Percentiles rank a stretch among this genome's conserved stretches.
Conservation (phyloP, 2,888 invertebrate species). For the Chymomyza fuscimana region DNA sequence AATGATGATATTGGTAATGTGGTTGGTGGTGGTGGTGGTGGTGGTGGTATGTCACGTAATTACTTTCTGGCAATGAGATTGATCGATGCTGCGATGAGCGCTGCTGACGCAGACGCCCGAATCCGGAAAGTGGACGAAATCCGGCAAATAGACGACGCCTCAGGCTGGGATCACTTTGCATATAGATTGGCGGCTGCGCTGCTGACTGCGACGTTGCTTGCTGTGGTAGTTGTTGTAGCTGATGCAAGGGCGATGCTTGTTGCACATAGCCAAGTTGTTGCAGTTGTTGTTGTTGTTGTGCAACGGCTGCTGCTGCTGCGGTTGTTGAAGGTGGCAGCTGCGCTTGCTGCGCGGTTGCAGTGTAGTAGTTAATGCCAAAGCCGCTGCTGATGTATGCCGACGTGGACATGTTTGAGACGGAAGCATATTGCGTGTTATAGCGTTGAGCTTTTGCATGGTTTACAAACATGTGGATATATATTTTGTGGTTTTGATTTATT, state of each 20-base stretch:
- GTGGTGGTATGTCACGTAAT: constrained; percentile 70
- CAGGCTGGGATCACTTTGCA: constrained; percentile 82
- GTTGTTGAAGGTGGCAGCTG: constrained; percentile 16
- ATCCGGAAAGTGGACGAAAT: constrained; percentile 88
- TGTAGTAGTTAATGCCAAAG: constrained; percentile 76
- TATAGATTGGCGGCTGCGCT: constrained; percentile 27
- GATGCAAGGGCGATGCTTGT: constrained; percentile 32
- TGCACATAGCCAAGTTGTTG: constrained; percentile 14
- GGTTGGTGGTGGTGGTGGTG: constrained; percentile 32
- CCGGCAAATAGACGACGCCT: constrained; percentile 89
- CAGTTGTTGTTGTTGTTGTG: constrained; percentile 1
- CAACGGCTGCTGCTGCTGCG: constrained; percentile 24
- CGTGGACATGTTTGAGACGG: constrained; percentile 70
- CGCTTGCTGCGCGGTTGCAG: constrained; percentile 47
- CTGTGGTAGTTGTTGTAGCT: constrained; percentile 44
- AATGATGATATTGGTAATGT: constrained; percentile 30
- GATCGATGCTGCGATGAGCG: constrained; percentile 89
- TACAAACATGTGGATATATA: constrained; percentile 29
- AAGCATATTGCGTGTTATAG: constrained; percentile 48
- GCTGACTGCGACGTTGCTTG: constrained; percentile 28
- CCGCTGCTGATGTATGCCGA: constrained; percentile 74
- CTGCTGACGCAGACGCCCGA: constrained; percentile 83
- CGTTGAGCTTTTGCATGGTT: constrained; percentile 65
- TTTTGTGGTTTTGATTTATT: constrained; percentile 24
- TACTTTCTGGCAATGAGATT: constrained; percentile 93